Percentiles rank a stretch among this genome's conserved stretches.
phyloP scores from a whole-genome alignment of 2,113 vertebrate species.

The Antigone vipio region DNA sequence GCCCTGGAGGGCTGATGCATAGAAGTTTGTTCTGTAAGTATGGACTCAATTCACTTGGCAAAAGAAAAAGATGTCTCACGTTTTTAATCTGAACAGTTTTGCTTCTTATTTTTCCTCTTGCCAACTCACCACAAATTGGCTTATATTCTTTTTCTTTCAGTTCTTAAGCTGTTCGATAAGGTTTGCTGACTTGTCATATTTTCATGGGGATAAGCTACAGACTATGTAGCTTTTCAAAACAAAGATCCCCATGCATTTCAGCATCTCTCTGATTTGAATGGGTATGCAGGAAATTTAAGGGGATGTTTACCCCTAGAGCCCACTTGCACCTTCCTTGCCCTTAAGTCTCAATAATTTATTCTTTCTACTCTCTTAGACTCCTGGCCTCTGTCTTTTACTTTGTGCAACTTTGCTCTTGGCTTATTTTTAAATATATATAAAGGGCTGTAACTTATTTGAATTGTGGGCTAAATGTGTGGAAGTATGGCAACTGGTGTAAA shows the following conservation, averaged over 20 bases:
- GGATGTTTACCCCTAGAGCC: not conserved
- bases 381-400: not conserved
- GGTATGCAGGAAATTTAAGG: not conserved
- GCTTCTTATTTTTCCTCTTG: not conserved
- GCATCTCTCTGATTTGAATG: not conserved
- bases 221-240: not conserved
- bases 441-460: not conserved
- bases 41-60: not conserved
- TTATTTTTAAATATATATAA: not conserved
- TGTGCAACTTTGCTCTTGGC: not conserved
- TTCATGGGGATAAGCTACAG: not conserved
- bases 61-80: not conserved
- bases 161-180: not conserved
- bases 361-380: not conserved
- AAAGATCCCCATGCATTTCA: not conserved
- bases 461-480: not conserved
- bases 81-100: slow-evolving; percentile 17
- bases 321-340: not conserved
- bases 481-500: not conserved
- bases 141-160: not conserved
- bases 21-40: not conserved
- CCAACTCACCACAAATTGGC: not conserved
- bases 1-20: not conserved
- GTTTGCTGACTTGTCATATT: not conserved
- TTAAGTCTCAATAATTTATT: not conserved